Percentiles rank a stretch among this genome's conserved stretches.
phyloP scores from a whole-genome alignment of 1,140 invertebrate species.

The Atopsyche davidsoni region DNA sequence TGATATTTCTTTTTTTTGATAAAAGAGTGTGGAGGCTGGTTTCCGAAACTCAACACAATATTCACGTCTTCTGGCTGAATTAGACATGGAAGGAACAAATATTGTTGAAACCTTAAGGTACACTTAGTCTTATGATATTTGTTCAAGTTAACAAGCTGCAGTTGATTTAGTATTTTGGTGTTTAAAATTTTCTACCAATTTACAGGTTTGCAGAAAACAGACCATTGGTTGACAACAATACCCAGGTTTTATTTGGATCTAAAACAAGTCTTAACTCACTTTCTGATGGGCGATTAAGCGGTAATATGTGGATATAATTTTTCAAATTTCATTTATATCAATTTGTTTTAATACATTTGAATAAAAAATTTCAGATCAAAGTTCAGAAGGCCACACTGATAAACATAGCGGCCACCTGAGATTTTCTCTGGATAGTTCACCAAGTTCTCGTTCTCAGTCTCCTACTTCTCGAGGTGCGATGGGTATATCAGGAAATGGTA shows the following conservation, averaged over 20 bases:
- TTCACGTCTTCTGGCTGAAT: slow-evolving; percentile 21
- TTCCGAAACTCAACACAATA: slow-evolving; percentile 27
- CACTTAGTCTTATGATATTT: too few relatives aligned
- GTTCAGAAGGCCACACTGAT: slow-evolving; percentile 6
- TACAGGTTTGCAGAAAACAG: too few relatives aligned
- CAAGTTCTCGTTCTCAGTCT: slow-evolving; percentile 16
- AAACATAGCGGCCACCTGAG: slow-evolving; percentile 1
- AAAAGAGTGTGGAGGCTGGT: slow-evolving; percentile 20
- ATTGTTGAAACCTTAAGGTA: too few relatives aligned
- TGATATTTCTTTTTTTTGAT: slow-evolving; percentile 7
- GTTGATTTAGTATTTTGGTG: too few relatives aligned
- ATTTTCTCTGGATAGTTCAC: slow-evolving; percentile 9
- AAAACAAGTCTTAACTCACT: slow-evolving; percentile 20
- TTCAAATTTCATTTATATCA: neutral
- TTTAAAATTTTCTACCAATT: too few relatives aligned
- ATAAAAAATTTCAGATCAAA: neutral
- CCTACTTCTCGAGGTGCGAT: too few relatives aligned
- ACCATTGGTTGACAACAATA: too few relatives aligned
- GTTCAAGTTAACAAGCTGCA: too few relatives aligned
- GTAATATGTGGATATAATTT: too few relatives aligned
- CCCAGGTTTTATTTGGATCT: slow-evolving; percentile 4
- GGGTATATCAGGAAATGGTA: too few relatives aligned
- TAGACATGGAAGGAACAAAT: slow-evolving; percentile 24
- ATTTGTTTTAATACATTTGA: neutral
- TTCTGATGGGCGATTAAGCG: slow-evolving; percentile 11